A percentile compares a stretch with the other conserved stretches of the same genome.
phyloP scores from a whole-genome alignment of 2,113 vertebrate genomes.

The Gymnogyps californianus region DNA sequence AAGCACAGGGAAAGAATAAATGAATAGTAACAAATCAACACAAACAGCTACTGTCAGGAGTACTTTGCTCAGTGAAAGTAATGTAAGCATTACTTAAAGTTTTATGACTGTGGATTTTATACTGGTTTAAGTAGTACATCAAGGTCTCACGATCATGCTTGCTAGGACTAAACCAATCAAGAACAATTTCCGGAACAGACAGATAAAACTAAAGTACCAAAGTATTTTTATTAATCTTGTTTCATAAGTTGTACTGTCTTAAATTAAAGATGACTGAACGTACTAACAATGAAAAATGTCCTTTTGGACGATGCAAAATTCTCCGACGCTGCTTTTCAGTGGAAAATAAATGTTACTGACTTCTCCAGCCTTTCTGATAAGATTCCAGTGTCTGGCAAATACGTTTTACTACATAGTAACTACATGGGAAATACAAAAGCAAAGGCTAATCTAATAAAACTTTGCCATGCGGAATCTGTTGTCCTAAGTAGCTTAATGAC shows the following conservation, averaged over 20 bases:
- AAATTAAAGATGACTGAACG: conserved; percentile 43
- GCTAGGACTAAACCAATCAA: conserved; percentile 21
- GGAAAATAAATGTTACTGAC: neutral
- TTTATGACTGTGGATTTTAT: conserved; percentile 70
- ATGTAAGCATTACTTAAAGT: conserved; percentile 81
- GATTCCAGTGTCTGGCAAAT: neutral
- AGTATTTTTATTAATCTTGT: conserved; percentile 47
- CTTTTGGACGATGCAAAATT: neutral
- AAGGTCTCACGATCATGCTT: conserved; percentile 22
- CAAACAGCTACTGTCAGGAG: conserved; percentile 82
- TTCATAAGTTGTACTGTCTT: conserved; percentile 4
- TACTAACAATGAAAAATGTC: conserved; percentile 12
- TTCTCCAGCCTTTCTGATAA: neutral
- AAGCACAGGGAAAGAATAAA: conserved; percentile 73
- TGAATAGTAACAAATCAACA: conserved; percentile 86
- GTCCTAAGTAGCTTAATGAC: conserved; percentile 9
- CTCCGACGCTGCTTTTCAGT: neutral
- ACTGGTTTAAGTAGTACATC: conserved; percentile 59
- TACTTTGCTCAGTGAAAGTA: conserved; percentile 79
- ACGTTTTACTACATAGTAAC: neutral
- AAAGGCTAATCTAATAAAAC: neutral
- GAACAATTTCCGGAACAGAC: neutral
- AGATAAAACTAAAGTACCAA: conserved; percentile 11
- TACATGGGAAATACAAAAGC: neutral
- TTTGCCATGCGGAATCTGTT: neutral